Base-by-base conservation (phyloP, 92 coral and sea anemone species). In the Epizoanthus illoricatus region DNA sequence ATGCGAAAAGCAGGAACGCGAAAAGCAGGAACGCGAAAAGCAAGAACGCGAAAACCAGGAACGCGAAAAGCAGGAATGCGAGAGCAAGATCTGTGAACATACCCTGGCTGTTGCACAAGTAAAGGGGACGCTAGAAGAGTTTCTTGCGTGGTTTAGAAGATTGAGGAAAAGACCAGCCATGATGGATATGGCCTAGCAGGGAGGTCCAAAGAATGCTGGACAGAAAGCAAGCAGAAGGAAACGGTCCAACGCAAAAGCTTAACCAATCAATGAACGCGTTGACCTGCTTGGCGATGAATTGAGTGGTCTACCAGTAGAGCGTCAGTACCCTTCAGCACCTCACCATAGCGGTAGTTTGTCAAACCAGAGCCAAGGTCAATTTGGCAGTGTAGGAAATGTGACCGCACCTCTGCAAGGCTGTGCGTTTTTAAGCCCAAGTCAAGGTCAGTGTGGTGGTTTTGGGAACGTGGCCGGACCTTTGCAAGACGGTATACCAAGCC, bases 171-270 rank as follows among this genome's bases (percentile, higher is more conserved):
- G 79, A 9, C n/a, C 88, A 7, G 69, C 69, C 10, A 57, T 76
- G 62, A 20, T 40, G 2, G 61, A 71, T 42, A 83, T 87, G 85
- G 78, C 90, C 7, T 5, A 33, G 13, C 55, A 42, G 18, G 73
- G 90, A 4, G 87, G 80, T n/a, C 90, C 90, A 21, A 81, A 81
- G 28, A 82, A 54, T 21, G 87, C 90, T 2, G 87, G 90, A 41
- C 68, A 21, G 12, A 87, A 84, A 41, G 80, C 85, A 10, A 84
- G 84, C 81, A 69, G 49, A 28, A 20, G 81, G 54, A 83, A 87
- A 33, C 56, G 60, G 47, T 55, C 79, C 23, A 79, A 84, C 23
- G 59, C 75, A 3, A 87, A 84, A 52, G 67, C 65, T 16, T 71
- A 54, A 10, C 15, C 87, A 3, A 87, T 84, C 24, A 63, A 40